phyloP scores from a whole-genome alignment of 2,797 vertebrate genomes.

The Danio choprae region DNA sequence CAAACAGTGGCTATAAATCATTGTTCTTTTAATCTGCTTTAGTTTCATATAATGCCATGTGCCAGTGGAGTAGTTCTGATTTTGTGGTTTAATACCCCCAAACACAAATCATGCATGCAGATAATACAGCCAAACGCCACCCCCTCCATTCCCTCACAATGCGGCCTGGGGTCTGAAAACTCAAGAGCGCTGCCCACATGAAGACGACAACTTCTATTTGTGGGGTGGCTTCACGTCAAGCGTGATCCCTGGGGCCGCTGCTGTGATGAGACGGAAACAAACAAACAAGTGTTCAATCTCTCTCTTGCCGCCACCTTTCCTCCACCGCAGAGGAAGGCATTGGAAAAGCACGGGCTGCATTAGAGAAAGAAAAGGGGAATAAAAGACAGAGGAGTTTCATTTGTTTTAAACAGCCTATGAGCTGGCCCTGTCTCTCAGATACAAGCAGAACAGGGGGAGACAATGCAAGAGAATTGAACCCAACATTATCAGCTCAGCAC shows the following conservation, averaged over 20 bases:
- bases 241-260: conserved; percentile 8
- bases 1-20: neutral
- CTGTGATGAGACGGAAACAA: conserved; percentile 40
- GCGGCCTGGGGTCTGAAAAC: conserved; percentile 28
- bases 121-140: conserved; percentile 8
- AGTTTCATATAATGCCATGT: neutral
- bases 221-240: conserved; percentile 23
- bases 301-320: conserved; percentile 13
- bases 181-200: conserved; percentile 23
- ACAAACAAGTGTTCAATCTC: conserved; percentile 38
- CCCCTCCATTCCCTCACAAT: conserved; percentile 26
- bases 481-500: conserved; percentile 38
- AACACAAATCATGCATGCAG: conserved; percentile 28
- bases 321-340: neutral
- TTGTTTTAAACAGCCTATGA: conserved; percentile 28
- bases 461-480: conserved; percentile 42
- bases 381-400: conserved; percentile 10
- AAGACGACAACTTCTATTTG: conserved; percentile 36
- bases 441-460: conserved; percentile 17
- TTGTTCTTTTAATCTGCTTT: conserved; percentile 19
- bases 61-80: neutral
- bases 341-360: neutral
- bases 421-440: conserved; percentile 19
- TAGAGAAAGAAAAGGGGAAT: neutral
- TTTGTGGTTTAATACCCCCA: conserved; percentile 10